Evolutionary conservation across 1,140 invertebrate genomes (phyloP).

Genomic region (Cephus cinctus): DNA sequence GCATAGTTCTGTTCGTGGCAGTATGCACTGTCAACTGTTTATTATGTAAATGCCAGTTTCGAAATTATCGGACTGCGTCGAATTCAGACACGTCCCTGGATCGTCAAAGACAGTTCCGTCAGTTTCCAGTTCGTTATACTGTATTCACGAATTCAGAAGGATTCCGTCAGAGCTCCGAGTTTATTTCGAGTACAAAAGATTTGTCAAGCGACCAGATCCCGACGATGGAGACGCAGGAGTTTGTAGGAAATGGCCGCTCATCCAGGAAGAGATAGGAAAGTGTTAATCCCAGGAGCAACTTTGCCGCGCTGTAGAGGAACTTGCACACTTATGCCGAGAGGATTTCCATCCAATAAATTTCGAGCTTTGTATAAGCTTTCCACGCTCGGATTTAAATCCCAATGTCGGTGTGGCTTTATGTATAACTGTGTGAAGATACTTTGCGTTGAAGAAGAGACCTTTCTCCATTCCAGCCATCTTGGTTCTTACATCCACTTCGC

Average conservation of each 20-base stretch:
- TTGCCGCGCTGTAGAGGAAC: slow-evolving; percentile 47
- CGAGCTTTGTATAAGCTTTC: slow-evolving; percentile 59
- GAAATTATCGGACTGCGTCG: too few species aligned
- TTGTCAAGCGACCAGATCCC: not conserved
- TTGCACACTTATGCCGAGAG: slow-evolving; percentile 53
- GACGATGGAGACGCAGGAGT: slow-evolving; percentile 21
- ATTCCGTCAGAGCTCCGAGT: not conserved
- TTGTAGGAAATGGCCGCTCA: slow-evolving; percentile 39
- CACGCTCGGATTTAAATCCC: slow-evolving; percentile 57
- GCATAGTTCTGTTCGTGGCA: too few species aligned
- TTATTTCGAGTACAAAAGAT: slow-evolving; percentile 3
- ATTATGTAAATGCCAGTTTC: too few species aligned
- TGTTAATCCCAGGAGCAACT: slow-evolving; percentile 56
- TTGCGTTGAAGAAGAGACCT: slow-evolving; percentile 23
- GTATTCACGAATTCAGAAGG: too few species aligned
- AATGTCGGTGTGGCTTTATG: slow-evolving; percentile 27
- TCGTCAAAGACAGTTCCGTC: too few species aligned
- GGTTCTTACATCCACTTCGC: too few species aligned
- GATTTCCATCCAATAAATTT: slow-evolving; percentile 59
- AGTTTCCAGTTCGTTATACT: too few species aligned
- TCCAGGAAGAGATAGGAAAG: slow-evolving; percentile 54
- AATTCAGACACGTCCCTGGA: too few species aligned
- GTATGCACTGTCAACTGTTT: too few species aligned
- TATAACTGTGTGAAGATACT: slow-evolving; percentile 21
- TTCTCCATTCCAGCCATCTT: too few species aligned